These are phyloP conservation scores for Toxotes jaculatrix DNA, from an alignment of 2,113 vertebrate genomes.

Conservation along the genomic window DNA sequence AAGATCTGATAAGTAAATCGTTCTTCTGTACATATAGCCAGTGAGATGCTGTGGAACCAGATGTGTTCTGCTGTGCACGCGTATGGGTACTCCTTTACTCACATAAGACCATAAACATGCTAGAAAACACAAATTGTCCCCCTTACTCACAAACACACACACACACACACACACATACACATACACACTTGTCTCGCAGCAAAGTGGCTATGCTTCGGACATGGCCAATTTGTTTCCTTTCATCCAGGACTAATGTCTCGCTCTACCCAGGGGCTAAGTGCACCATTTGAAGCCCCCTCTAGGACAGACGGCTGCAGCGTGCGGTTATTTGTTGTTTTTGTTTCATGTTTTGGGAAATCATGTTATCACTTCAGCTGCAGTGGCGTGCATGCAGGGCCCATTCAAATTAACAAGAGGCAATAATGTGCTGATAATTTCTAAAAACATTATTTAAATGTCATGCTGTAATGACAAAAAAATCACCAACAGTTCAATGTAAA, in stretches of 20 bases:
- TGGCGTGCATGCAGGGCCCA: slow-evolving; percentile 41
- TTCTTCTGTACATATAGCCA: slow-evolving; percentile 65
- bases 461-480: slow-evolving; percentile 76
- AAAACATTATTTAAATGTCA: slow-evolving; percentile 87
- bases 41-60: slow-evolving; percentile 57
- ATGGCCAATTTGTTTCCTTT: slow-evolving; percentile 86
- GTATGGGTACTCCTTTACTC: slow-evolving; percentile 11
- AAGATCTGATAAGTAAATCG: slow-evolving; percentile 79
- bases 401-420: slow-evolving; percentile 77
- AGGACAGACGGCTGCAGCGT: slow-evolving; percentile 60
- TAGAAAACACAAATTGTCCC: slow-evolving; percentile 44
- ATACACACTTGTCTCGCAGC: slow-evolving; percentile 67
- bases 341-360: slow-evolving; percentile 63
- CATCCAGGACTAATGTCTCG: slow-evolving; percentile 84
- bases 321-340: slow-evolving; percentile 63
- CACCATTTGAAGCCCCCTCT: slow-evolving; percentile 71
- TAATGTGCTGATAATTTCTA: slow-evolving; percentile 82
- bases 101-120: slow-evolving; percentile 23
- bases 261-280: slow-evolving; percentile 76
- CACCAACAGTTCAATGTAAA: slow-evolving; percentile 84
- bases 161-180: slow-evolving; percentile 13
- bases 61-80: slow-evolving; percentile 23
- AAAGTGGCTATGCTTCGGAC: slow-evolving; percentile 79
- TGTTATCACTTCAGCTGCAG: slow-evolving; percentile 68
- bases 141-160: slow-evolving; percentile 10